Percentiles rank a stretch among this genome's conserved stretches.
phyloP scores from a whole-genome alignment of 2,113 vertebrate genomes.

The Pogonocichla stellata region DNA sequence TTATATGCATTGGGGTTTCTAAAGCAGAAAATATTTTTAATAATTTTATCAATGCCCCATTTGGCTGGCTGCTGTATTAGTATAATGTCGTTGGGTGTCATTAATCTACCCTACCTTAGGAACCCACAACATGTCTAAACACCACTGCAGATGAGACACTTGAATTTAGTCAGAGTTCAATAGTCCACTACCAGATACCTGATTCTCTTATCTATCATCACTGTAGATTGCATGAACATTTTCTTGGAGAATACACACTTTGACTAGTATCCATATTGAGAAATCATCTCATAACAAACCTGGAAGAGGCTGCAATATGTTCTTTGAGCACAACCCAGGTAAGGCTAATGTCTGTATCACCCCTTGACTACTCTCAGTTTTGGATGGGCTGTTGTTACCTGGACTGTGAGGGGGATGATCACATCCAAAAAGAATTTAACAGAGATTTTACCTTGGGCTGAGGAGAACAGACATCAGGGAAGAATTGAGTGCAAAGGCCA shows the following conservation, averaged over 20 bases:
- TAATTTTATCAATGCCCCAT: background rate
- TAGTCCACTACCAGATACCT: background rate
- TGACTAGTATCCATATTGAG: background rate
- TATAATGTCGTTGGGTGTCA: background rate
- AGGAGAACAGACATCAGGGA: background rate
- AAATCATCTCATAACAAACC: background rate
- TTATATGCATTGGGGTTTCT: background rate
- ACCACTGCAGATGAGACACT: background rate
- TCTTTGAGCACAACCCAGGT: background rate
- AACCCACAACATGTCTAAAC: background rate
- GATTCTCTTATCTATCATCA: background rate
- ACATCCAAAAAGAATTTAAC: background rate
- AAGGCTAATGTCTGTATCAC: background rate
- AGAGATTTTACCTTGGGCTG: background rate
- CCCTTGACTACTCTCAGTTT: background rate
- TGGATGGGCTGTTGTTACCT: background rate
- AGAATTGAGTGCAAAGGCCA: background rate
- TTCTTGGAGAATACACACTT: background rate
- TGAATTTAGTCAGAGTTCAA: background rate
- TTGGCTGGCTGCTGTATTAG: background rate
- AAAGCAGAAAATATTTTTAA: background rate
- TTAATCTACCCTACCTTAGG: background rate
- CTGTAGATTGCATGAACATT: background rate
- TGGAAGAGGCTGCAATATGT: background rate
- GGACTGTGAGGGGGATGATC: background rate